Base-by-base conservation (phyloP, 1,140 invertebrate species). In the Cotesia vestalis region DNA sequence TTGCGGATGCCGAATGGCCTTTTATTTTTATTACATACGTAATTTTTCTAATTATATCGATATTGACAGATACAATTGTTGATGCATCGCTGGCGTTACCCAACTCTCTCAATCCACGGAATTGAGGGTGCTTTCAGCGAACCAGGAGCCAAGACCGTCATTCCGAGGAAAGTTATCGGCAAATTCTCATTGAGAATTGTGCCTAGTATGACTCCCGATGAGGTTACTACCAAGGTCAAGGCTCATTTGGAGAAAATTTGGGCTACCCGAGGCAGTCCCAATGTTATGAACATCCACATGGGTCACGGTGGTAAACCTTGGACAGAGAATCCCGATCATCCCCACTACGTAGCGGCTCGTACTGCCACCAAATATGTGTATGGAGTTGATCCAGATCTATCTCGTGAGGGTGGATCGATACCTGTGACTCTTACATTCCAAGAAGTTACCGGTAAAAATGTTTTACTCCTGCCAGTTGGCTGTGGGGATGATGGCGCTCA, bases 161-260 rank as follows among this genome's bases (percentile, higher is more conserved):
- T 99, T 78, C 97, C 97, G 1, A 88, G 91, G 52, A 98, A 97
- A 86, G 97, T 99, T 0, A 94, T 92, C 79, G 97, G 97, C 38
- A 99, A 99, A 85, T 99, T 99, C 84, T 98, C 96, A 0, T 94
- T 99, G 76, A 91, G 98, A 75, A 91, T 98, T 77, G 97, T 99
- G 0, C 97, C 97, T 1, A 89, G 98, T 82, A 96, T 98, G 89
- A 90, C 91, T 53, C 95, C 95, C 1, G 89, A 92, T 46, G 89
- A 93, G 77, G 90, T 96, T 38, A 91, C 91, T 68, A 86, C 94
- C 76, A 89, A 91, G 61, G 95, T 97, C 1, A 86, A 90, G 8
- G 89, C 90, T 17, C 93, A 97, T 84, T 77, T 99, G 9, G 90
- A 94, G 66, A 84, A 90, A 69, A 61, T 82, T 82, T 94, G 92